phyloP scores from a whole-genome alignment of 2,888 invertebrate species.

The Lasioglossum pauxillum region DNA sequence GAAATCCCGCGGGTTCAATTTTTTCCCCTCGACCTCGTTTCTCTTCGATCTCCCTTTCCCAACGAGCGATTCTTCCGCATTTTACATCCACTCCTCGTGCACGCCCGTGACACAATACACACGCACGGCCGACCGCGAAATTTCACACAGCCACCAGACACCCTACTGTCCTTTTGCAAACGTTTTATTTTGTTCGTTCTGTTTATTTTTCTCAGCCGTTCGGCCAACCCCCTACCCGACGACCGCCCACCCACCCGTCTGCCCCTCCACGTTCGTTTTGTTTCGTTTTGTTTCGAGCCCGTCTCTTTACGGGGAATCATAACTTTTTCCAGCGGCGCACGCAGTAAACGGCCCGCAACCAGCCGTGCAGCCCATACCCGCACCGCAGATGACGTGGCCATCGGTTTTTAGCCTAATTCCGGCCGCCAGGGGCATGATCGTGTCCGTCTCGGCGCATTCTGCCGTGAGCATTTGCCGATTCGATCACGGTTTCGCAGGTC shows the following conservation, averaged over 20 bases:
- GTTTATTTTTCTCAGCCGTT: slow-evolving; percentile 34
- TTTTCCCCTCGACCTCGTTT: slow-evolving; percentile 65
- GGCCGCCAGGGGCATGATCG: not conserved
- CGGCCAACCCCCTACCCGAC: no score
- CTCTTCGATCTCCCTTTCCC: slow-evolving; percentile 68
- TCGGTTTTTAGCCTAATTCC: slow-evolving; percentile 30
- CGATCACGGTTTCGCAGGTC: not conserved
- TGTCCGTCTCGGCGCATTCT: not conserved
- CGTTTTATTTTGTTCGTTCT: slow-evolving; percentile 32
- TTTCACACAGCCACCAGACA: slow-evolving; percentile 61
- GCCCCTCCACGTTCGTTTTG: slow-evolving; percentile 2
- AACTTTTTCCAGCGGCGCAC: slow-evolving; percentile 47
- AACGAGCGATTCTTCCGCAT: slow-evolving; percentile 70
- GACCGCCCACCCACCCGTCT: not conserved
- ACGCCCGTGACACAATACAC: slow-evolving; percentile 59
- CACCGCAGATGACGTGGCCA: slow-evolving; percentile 23
- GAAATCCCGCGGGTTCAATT: slow-evolving; percentile 70
- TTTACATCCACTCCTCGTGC: slow-evolving; percentile 64
- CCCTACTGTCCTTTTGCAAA: not conserved
- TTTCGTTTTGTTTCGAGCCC: slow-evolving; percentile 43
- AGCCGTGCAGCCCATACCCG: slow-evolving; percentile 52
- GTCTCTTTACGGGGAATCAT: slow-evolving; percentile 57
- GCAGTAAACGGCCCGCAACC: slow-evolving; percentile 62
- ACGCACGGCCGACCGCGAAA: slow-evolving; percentile 68
- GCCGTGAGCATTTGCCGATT: not conserved